Evolutionary conservation across 2,888 invertebrate genomes (phyloP), one percentile per base, ranked within the genome.

Genomic region (Meiosimyza decipiens): DNA sequence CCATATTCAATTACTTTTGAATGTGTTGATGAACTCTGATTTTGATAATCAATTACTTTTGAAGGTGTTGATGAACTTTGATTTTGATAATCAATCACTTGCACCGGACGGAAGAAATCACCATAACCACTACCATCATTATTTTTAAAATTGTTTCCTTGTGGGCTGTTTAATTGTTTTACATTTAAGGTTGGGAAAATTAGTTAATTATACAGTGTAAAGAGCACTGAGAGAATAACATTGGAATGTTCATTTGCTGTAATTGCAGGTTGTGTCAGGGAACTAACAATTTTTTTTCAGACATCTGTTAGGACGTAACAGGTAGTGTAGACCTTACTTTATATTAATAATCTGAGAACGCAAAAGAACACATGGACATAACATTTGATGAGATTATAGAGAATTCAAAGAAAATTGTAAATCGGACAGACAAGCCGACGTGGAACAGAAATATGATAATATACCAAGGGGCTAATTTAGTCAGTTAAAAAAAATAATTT

Each of bases 31-130:
- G 82, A 75, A 84, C 90, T 91, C 9, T 40, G 40, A 84, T 93
- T 93, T 77, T 91, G 91, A 88, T 93, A 93, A 86, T 93, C 92
- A 79, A 92, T 90, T 77, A 93, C 90, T 80, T 90, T 89, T 63
- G 90, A 88, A 73, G 91, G 86, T 73, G 89, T 87, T 67, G 85
- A 81, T 73, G 82, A 75, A 84, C 90, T 91, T 40, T 40, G 40
- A 84, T 93, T 93, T 77, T 91, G 91, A 88, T 93, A 93, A 87
- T 93, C 92, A 79, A 92, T 90, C 76, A 93, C 90, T 80, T 90
- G 89, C 55, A 90, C 88, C 76, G 92, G 89, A 67, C 89, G 88
- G 82, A 88, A 88, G 79, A 91, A 85, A 71, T 89, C 89, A 71
- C 72, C 76, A 72, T 76, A 76, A 73, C 76, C 71, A 59, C 70